A percentile compares a stretch with the other conserved stretches of the same genome.
These are phyloP conservation scores for Eulemur mongoz DNA, from an alignment of 2,797 vertebrate species.

Conservation along the genomic window DNA sequence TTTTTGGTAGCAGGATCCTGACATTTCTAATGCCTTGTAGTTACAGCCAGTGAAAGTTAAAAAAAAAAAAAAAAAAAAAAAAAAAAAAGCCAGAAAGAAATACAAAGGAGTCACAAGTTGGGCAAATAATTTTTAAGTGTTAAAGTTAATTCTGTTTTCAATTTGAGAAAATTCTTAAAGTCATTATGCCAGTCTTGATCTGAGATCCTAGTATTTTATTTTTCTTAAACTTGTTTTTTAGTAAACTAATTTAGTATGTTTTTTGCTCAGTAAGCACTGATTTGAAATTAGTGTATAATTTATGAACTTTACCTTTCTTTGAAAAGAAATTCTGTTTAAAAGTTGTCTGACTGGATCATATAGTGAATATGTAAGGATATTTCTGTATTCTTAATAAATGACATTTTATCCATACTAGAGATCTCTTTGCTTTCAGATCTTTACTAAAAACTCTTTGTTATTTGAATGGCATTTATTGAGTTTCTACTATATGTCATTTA, in stretches of 20 bases:
- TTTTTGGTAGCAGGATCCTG: neutral
- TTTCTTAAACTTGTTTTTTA: neutral
- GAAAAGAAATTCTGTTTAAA: neutral
- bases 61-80: neutral
- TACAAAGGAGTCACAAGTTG: neutral
- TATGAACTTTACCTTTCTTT: neutral
- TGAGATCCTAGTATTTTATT: neutral
- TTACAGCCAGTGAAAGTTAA: neutral
- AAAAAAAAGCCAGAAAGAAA: neutral
- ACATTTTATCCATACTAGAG: neutral
- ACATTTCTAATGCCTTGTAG: conserved; percentile 10
- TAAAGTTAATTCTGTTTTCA: neutral
- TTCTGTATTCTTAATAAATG: neutral
- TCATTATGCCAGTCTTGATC: neutral
- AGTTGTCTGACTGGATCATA: neutral
- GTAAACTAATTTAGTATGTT: neutral
- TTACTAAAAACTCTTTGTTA: neutral
- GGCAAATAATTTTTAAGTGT: neutral
- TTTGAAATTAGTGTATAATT: neutral
- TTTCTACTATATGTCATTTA: neutral
- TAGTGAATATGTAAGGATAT: neutral
- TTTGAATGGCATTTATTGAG: neutral
- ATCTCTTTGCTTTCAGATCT: neutral
- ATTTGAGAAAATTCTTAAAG: neutral
- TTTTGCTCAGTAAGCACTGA: neutral